Percentiles rank a stretch among this genome's conserved stretches.
These are phyloP conservation scores for Rhagonycha fulva DNA, from an alignment of 2,888 invertebrate species.

Conservation along the genomic window DNA sequence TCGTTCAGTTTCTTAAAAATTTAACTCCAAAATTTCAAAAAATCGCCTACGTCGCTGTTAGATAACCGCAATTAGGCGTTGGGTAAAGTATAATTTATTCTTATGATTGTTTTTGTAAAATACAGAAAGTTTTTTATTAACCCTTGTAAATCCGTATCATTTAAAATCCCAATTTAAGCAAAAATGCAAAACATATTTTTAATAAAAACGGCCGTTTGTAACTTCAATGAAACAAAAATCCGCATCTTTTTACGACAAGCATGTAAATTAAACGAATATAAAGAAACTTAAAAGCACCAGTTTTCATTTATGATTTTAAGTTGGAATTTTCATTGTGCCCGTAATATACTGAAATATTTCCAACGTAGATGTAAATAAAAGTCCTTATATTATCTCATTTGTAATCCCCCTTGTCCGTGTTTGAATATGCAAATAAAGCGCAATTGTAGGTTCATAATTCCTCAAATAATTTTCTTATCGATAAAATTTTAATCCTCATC, in stretches of 20 bases:
- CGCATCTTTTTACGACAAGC: background rate
- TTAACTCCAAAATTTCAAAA: background rate
- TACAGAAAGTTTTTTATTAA: background rate
- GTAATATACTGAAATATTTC: background rate
- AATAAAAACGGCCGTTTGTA: background rate
- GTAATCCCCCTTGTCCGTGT: conserved; percentile 2
- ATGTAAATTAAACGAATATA: background rate
- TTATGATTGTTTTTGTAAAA: background rate
- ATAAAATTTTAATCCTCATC: background rate
- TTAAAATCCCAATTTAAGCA: background rate
- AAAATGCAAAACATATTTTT: background rate
- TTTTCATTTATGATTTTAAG: background rate
- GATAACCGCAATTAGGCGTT: too few species aligned
- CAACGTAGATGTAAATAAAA: background rate
- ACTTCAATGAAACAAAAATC: background rate
- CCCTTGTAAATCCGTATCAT: background rate
- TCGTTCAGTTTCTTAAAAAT: too few species aligned
- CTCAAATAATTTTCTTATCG: background rate
- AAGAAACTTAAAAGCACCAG: background rate
- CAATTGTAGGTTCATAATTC: background rate
- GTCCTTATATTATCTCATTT: background rate
- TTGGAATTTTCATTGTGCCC: background rate
- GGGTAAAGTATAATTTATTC: too few species aligned
- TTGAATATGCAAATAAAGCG: background rate
- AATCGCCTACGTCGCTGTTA: background rate